Evolutionary conservation across 64 coral and sea anemone genomes (phyloP).

Genomic region (Acropora yongei): DNA sequence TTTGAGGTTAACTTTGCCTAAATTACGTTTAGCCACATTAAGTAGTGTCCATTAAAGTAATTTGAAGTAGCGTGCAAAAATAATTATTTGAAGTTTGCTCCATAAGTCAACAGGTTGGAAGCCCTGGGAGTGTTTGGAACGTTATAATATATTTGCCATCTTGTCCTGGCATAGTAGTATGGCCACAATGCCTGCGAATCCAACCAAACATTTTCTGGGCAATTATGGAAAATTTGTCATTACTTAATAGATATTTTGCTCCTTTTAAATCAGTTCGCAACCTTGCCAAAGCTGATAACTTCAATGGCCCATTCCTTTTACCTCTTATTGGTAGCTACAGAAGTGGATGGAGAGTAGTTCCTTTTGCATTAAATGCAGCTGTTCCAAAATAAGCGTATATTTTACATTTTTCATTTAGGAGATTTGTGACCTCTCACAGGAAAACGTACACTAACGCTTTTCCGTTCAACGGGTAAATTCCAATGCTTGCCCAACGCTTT

Average conservation of each 20-base stretch:
- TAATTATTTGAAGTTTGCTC: conserved; percentile 10
- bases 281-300: conserved; percentile 30
- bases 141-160: background rate
- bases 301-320: conserved; percentile 24
- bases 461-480: too few relatives aligned
- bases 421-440: too few relatives aligned
- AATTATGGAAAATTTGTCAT: too few relatives aligned
- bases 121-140: background rate
- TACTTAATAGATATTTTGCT: too few relatives aligned
- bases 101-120: conserved; percentile 1
- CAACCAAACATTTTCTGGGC: too few relatives aligned
- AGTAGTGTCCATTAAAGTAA: too few relatives aligned
- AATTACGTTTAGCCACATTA: too few relatives aligned
- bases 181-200: too few relatives aligned
- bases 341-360: conserved; percentile 54
- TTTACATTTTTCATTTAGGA: conserved; percentile 23
- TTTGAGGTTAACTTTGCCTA: too few relatives aligned
- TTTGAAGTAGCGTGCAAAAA: background rate
- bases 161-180: too few relatives aligned
- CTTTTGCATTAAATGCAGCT: conserved; percentile 61
- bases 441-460: too few relatives aligned
- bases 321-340: conserved; percentile 58
- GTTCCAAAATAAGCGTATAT: conserved; percentile 47
- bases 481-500: too few relatives aligned
- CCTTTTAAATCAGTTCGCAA: conserved; percentile 30